Evolutionary conservation across 64 coral and sea anemone genomes (phyloP).

Genomic region (Pocillopora damicornis): DNA sequence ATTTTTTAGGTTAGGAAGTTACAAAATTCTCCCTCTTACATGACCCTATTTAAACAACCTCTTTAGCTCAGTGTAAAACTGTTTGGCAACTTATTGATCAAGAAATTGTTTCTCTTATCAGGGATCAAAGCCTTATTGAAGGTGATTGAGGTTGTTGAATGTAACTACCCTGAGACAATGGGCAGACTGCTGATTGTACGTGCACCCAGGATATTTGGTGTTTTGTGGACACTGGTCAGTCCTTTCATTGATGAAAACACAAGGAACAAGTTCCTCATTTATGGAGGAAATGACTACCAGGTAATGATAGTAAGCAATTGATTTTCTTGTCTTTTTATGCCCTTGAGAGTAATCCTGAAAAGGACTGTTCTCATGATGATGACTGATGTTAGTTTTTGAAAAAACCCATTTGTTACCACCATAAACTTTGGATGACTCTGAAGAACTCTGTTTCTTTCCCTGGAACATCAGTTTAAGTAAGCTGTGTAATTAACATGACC

Average conservation of each 20-base stretch:
- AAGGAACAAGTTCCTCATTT: slow-evolving; percentile 97
- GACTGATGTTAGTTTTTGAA: no score
- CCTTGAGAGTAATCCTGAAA: no score
- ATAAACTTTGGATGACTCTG: no score
- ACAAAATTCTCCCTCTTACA: no score
- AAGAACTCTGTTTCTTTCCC: no score
- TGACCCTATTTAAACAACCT: no score
- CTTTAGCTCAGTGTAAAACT: no score
- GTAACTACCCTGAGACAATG: slow-evolving; percentile 99
- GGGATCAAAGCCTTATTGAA: slow-evolving; percentile 91
- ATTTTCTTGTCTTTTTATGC: background rate
- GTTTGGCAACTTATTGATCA: no score
- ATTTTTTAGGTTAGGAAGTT: background rate
- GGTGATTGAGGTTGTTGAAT: slow-evolving; percentile 97
- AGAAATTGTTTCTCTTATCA: slow-evolving; percentile 10
- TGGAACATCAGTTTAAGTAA: no score
- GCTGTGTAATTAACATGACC: no score
- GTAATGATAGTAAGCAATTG: slow-evolving; percentile 14
- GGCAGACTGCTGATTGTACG: slow-evolving; percentile 93
- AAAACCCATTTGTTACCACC: no score
- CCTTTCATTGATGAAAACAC: slow-evolving; percentile 99
- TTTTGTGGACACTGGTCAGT: slow-evolving; percentile 97
- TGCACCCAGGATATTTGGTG: slow-evolving; percentile 96
- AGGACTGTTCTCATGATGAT: no score
- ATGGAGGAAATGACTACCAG: slow-evolving; percentile 99